These are phyloP conservation scores for Mamestra brassicae DNA, from an alignment of 2,888 invertebrate genomes.

Conservation along the genomic window DNA sequence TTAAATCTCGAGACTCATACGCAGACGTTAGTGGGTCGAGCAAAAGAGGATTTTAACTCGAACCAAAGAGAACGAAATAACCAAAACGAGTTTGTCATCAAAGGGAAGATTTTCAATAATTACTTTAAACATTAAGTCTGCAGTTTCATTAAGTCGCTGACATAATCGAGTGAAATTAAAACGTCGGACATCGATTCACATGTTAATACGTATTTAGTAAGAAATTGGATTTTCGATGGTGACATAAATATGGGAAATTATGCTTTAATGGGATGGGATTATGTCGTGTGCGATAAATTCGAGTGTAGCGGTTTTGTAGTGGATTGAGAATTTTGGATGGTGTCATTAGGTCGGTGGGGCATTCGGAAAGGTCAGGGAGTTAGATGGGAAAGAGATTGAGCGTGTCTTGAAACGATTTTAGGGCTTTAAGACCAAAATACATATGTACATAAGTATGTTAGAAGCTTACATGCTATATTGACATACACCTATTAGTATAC, in stretches of 20 bases:
- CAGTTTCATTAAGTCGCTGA: slow-evolving; percentile 68
- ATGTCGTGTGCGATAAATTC: slow-evolving; percentile 34
- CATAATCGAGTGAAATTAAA: slow-evolving; percentile 67
- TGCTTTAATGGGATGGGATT: slow-evolving; percentile 52
- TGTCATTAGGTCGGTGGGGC: slow-evolving; percentile 34
- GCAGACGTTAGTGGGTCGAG: slow-evolving; percentile 51
- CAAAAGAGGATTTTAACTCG: slow-evolving; percentile 53
- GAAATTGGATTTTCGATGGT: slow-evolving; percentile 54
- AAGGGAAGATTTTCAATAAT: slow-evolving; percentile 67
- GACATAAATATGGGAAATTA: slow-evolving; percentile 58
- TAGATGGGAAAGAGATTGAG: background rate
- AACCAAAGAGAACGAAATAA: slow-evolving; percentile 34
- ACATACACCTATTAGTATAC: no score
- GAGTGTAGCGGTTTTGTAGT: slow-evolving; percentile 12
- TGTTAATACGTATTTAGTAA: slow-evolving; percentile 66
- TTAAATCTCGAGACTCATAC: slow-evolving; percentile 41
- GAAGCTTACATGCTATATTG: no score
- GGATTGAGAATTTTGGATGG: slow-evolving; percentile 3
- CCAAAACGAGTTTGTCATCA: slow-evolving; percentile 68
- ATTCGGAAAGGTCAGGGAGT: slow-evolving; percentile 11
- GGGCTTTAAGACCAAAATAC: no score
- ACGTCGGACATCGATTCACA: slow-evolving; percentile 64
- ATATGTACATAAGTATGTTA: no score
- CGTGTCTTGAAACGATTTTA: background rate
- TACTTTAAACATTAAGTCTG: slow-evolving; percentile 65